Evolutionary conservation across 2,888 invertebrate genomes (phyloP), one percentile per base, ranked within the genome.

Genomic region (Tyria jacobaeae): DNA sequence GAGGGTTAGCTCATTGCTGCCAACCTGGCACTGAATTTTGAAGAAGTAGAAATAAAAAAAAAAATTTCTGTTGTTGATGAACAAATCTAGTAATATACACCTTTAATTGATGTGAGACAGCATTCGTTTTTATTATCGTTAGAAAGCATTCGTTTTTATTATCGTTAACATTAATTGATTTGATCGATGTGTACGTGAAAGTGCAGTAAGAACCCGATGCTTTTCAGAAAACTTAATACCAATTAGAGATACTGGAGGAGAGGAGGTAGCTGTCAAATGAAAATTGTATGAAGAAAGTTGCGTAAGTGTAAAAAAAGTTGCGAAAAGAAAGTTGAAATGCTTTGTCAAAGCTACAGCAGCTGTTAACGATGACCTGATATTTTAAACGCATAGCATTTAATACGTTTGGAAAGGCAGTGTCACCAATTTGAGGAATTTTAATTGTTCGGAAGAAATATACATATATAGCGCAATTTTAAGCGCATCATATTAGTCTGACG

Each of bases 131-230:
- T n/a, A n/a, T n/a, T n/a, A n/a, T 44, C 21, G 44, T 44, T 44
- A 44, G 21, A 3, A 44, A 44, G 44, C 1, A 44, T 21, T 21
- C 41, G 21, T 44, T 44, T 44, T 44, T 44, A 44, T 10, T 10
- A 12, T 44, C 44, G 44, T 44, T 21, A 44, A 21, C 27, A 27
- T n/a, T 49, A 27, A 27, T 49, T 49, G 44, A 44, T 44, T 21
- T 12, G 44, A 44, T 44, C 21, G 44, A 5, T 17, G 10, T 17
- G 21, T 12, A 44, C 17, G 44, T 44, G 44, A 44, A 44, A 44
- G 44, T 44, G 44, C 44, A 12, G 21, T 44, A 21, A 21, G 44
- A 44, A 44, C 21, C 12, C 44, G 21, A 44, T 21, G 44, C 44
- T 44, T 12, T 17, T 44, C 44, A 44, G 44, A 44, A 44, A 44